Evolutionary conservation across 2,797 vertebrate genomes (phyloP).

Genomic region (Pseudochromis fuscus): DNA sequence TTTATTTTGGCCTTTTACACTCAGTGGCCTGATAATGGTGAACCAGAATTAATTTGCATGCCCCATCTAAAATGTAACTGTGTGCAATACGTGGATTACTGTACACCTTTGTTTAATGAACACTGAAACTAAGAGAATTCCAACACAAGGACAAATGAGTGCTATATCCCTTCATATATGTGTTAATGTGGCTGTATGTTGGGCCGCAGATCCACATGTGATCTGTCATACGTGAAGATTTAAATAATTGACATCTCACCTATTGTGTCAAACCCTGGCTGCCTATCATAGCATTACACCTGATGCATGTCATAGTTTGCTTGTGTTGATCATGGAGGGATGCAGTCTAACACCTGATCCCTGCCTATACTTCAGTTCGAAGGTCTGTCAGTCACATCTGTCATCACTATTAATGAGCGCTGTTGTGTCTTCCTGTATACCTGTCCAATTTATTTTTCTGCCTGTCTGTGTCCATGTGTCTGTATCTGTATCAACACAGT

Average conservation of each 20-base stretch:
- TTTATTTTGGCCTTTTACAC: not conserved
- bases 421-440: slow-evolving; percentile 18
- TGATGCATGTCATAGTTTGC: slow-evolving; percentile 35
- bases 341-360: slow-evolving; percentile 63
- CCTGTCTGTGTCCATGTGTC: not conserved
- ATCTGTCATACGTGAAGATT: slow-evolving; percentile 1
- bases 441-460: slow-evolving; percentile 39
- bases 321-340: slow-evolving; percentile 35
- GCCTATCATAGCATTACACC: slow-evolving; percentile 31
- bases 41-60: slow-evolving; percentile 3
- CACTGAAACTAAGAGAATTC: slow-evolving; percentile 1
- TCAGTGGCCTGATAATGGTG: not conserved
- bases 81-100: no score
- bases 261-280: slow-evolving; percentile 21
- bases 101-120: no score
- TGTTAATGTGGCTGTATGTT: not conserved
- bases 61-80: not conserved
- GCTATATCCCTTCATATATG: not conserved
- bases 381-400: slow-evolving; percentile 45
- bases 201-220: not conserved
- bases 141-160: not conserved
- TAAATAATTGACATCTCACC: slow-evolving; percentile 36
- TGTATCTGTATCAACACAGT: slow-evolving; percentile 16
- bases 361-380: slow-evolving; percentile 25
- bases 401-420: slow-evolving; percentile 41